Evolutionary conservation across 1,140 invertebrate species (phyloP).

Genomic region (Cryptotermes secundus): DNA sequence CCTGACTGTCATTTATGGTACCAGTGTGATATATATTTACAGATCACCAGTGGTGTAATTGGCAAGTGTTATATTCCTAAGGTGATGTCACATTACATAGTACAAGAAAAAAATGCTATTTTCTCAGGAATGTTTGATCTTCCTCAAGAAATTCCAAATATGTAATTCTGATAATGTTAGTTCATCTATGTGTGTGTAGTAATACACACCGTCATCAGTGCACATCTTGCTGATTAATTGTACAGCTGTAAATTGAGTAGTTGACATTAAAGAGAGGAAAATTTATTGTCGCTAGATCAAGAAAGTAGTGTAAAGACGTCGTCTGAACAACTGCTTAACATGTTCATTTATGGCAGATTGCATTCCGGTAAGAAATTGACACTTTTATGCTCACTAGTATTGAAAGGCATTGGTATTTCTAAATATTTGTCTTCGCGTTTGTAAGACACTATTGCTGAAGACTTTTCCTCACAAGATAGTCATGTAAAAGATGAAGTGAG

Average conservation of each 20-base stretch:
- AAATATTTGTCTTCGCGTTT: not conserved
- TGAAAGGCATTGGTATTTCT: not conserved
- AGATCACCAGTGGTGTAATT: not conserved
- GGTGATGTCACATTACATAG: not conserved
- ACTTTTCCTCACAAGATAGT: not conserved
- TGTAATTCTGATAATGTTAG: not conserved
- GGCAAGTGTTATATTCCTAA: not conserved
- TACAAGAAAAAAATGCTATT: not conserved
- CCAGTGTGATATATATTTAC: not conserved
- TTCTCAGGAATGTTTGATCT: slow-evolving; percentile 7
- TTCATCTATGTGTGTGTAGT: not conserved
- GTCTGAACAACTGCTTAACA: not conserved
- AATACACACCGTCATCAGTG: not conserved
- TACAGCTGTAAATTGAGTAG: not conserved
- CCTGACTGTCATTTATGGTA: not conserved
- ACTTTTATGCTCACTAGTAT: not conserved
- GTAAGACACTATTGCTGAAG: not conserved
- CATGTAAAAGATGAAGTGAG: not conserved
- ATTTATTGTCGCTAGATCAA: not conserved
- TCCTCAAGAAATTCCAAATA: not conserved
- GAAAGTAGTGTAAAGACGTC: not conserved
- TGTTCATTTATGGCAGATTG: not conserved
- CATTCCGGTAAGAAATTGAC: not conserved
- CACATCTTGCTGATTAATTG: not conserved
- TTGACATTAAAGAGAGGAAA: not conserved